A percentile compares a stretch with the other conserved stretches of the same genome.
phyloP scores from a whole-genome alignment of 2,888 invertebrate genomes.

The Odontothrips loti region DNA sequence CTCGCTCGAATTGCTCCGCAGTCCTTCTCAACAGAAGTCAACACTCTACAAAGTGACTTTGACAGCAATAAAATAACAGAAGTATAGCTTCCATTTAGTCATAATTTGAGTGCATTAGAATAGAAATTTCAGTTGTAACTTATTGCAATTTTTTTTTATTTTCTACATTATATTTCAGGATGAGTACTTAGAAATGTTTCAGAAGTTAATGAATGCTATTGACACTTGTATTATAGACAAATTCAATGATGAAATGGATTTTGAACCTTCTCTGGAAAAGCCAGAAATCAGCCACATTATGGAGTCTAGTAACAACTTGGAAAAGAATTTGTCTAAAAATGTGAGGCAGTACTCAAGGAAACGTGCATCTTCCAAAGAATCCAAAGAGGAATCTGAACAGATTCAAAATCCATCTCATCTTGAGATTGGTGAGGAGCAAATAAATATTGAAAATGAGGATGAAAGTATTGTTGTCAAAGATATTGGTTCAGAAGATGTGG shows the following conservation, averaged over 20 bases:
- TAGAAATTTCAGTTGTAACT: background rate
- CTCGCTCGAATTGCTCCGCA: constrained; percentile 29
- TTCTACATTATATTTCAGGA: background rate
- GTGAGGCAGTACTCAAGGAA: background rate
- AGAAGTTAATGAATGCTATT: background rate
- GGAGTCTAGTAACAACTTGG: background rate
- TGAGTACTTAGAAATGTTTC: background rate
- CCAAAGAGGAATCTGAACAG: background rate
- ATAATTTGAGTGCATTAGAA: background rate
- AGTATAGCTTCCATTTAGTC: background rate
- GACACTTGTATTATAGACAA: background rate
- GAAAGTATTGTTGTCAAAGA: background rate
- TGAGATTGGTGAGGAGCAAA: background rate
- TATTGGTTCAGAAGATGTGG: too few relatives aligned
- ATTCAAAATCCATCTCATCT: background rate
- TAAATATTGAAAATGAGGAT: background rate
- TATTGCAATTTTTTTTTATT: background rate
- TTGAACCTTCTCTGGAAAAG: background rate
- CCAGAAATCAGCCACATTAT: background rate
- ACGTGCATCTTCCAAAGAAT: background rate
- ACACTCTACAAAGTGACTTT: background rate
- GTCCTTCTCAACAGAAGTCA: background rate
- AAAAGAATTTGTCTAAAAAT: background rate
- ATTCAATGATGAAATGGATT: background rate
- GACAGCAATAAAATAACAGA: background rate